phyloP scores from a whole-genome alignment of 2,888 invertebrate genomes.

The Ectemnius cavifrons region DNA sequence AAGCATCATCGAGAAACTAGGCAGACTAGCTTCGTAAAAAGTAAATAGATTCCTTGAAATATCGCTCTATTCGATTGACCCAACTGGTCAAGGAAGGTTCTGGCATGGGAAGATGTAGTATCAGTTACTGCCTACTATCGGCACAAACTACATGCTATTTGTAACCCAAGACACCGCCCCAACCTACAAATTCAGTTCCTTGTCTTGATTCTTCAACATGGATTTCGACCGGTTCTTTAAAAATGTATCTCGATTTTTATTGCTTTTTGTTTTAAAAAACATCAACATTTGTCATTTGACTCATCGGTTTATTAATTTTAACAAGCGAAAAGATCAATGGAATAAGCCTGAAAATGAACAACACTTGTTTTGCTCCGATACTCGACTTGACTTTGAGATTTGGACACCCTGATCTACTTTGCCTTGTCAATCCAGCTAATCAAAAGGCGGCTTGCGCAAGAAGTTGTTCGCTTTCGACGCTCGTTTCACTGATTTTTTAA shows the following conservation, averaged over 20 bases:
- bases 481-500: no score
- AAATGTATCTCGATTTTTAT: neutral
- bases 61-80: conserved; percentile 52
- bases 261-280: neutral
- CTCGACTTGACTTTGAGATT: no score
- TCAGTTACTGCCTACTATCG: conserved; percentile 43
- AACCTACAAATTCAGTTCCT: neutral
- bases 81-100: conserved; percentile 28
- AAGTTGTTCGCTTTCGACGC: no score
- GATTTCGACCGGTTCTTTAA: no score
- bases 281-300: no score
- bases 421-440: no score
- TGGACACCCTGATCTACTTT: no score
- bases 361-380: no score
- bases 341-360: no score
- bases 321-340: no score
- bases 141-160: conserved; percentile 63
- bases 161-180: conserved; percentile 44
- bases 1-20: conserved; percentile 33
- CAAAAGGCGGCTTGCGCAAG: no score
- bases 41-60: conserved; percentile 60
- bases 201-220: conserved; percentile 2
- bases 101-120: conserved; percentile 28
- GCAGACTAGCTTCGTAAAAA: conserved; percentile 40
- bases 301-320: no score